Conservation (phyloP, 2,888 invertebrate genomes). For the Amaurobius ferox region DNA sequence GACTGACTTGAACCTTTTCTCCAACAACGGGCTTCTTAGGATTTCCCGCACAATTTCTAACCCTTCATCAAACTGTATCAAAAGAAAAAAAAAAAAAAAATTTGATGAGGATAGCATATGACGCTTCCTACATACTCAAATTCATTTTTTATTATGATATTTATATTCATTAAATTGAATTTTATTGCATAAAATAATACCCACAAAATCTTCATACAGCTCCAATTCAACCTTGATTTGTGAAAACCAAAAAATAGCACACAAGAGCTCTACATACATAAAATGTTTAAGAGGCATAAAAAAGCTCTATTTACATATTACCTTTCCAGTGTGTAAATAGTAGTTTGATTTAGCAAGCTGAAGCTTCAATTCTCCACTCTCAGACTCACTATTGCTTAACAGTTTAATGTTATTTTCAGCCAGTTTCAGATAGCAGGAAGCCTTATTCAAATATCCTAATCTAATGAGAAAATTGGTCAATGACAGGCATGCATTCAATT, state of each 20-base stretch:
- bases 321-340: slow-evolving; percentile 34
- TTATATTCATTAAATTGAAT: too few species aligned
- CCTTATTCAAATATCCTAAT: slow-evolving; percentile 45
- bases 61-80: slow-evolving; percentile 52
- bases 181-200: too few species aligned
- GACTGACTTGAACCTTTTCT: slow-evolving; percentile 25
- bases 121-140: too few species aligned
- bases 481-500: slow-evolving; percentile 22
- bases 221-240: too few species aligned
- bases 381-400: not conserved
- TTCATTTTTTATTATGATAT: too few species aligned
- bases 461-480: slow-evolving; percentile 18
- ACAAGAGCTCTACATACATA: too few species aligned
- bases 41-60: slow-evolving; percentile 20
- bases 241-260: too few species aligned
- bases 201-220: too few species aligned
- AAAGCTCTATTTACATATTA: slow-evolving; percentile 12
- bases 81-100: too few species aligned
- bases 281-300: too few species aligned
- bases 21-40: slow-evolving; percentile 20
- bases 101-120: too few species aligned
- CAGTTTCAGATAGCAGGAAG: slow-evolving; percentile 12
- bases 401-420: not conserved
- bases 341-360: slow-evolving; percentile 24
- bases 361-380: slow-evolving; percentile 17